Base-by-base conservation (phyloP, 2,888 invertebrate species). In the Ornithoptera alexandrae region DNA sequence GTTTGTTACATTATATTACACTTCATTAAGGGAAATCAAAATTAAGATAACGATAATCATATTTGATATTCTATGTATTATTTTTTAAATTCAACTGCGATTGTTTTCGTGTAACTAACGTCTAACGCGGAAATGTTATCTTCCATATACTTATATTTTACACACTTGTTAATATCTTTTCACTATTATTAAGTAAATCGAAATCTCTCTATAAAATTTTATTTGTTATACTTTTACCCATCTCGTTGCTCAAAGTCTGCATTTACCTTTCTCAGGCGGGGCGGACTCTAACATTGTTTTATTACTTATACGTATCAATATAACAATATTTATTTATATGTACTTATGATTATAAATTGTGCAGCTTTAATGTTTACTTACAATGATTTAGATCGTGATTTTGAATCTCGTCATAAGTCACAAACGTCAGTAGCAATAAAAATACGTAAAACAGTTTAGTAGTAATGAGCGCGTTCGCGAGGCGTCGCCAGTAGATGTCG, bases 351-450 rank as follows among this genome's bases (percentile, higher is more conserved):
- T 86, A 89, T 90, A 89, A 90, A 90, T 90, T 90, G 84, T 88
- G 88, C 92, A 92, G 92, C 92, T 92, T 92, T 92, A 92, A 92
- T 92, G 88, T 90, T 89, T 89, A 90, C 90, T 90, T 92, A 90
- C 90, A 90, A 89, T 89, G 89, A 90, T 90, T 91, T 92, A 92
- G 91, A 87, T 89, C 92, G 92, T 92, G 92, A 91, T 92, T 92
- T 89, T 88, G 92, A 92, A 92, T 92, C 92, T 92, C 91, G 92
- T 92, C 90, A 89, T 91, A 91, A 90, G 92, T 92, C 92, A 92
- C 92, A 92, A 92, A 88, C 79, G 88, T 90, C 88, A 89, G 91
- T 91, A 92, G 92, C 89, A 90, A 90, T 91, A 89, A 75, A 53
- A 85, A 85, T 84, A 85, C 83, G 84, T 87, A 84, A 83, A 85